phyloP scores from a whole-genome alignment of 2,888 invertebrate genomes.

The Halictus ligatus region DNA sequence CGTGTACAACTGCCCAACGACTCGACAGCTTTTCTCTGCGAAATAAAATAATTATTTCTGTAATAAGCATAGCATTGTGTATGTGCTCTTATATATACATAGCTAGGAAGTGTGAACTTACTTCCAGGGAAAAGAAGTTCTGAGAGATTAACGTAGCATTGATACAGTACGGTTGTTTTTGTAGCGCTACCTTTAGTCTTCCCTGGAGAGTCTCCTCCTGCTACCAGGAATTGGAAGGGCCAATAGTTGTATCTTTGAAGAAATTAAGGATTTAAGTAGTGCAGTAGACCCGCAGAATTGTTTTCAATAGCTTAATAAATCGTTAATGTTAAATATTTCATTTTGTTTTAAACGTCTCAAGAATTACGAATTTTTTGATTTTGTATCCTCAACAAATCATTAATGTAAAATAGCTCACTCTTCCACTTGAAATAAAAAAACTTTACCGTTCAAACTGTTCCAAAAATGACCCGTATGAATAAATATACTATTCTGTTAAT shows the following conservation, averaged over 20 bases:
- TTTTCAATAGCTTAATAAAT: neutral
- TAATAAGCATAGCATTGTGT: neutral
- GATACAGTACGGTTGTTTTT: constrained; percentile 61
- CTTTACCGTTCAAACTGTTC: too few relatives aligned
- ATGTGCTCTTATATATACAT: neutral
- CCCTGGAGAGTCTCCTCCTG: neutral
- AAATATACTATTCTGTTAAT: too few relatives aligned
- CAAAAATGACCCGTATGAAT: too few relatives aligned
- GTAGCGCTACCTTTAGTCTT: constrained; percentile 1
- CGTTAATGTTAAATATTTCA: too few relatives aligned
- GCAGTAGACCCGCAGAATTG: neutral
- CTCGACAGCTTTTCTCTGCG: constrained; percentile 69
- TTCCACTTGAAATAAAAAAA: too few relatives aligned
- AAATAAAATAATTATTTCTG: neutral
- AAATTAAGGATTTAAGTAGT: neutral
- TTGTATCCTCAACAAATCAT: too few relatives aligned
- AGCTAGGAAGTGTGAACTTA: constrained; percentile 35
- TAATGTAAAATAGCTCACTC: too few relatives aligned
- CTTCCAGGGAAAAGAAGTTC: constrained; percentile 79
- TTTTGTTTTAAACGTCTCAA: too few relatives aligned
- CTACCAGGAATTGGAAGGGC: constrained; percentile 75
- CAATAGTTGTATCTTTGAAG: constrained; percentile 72
- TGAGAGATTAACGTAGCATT: constrained; percentile 73
- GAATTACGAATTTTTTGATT: too few relatives aligned
- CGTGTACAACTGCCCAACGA: constrained; percentile 68